Conservation (phyloP, 2,113 vertebrate genomes). For the Lynx canadensis region DNA sequence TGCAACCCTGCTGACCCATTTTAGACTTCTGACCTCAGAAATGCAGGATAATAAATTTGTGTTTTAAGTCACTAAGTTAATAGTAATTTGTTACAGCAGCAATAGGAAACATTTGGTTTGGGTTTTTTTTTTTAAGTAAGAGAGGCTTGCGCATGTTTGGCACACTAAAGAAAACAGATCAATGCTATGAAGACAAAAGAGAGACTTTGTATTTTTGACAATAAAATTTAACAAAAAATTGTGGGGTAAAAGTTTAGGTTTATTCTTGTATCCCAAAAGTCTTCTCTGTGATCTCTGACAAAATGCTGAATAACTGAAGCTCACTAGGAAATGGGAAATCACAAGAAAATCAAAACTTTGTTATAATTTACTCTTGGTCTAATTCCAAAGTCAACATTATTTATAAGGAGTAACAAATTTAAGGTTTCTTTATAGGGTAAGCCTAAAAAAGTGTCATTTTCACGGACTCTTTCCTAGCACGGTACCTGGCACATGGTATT, state of each 20-base stretch:
- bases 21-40: not conserved
- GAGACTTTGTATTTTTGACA: not conserved
- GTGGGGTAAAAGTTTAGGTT: not conserved
- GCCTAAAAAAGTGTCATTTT: conserved; percentile 15
- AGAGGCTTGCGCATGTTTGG: not conserved
- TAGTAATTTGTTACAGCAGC: not conserved
- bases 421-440: not conserved
- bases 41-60: not conserved
- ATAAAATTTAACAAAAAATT: not conserved
- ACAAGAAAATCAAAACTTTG: not conserved
- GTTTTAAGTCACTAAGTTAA: not conserved
- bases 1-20: not conserved
- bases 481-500: not conserved
- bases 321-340: not conserved
- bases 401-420: conserved; percentile 3
- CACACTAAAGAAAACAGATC: not conserved
- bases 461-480: conserved; percentile 9
- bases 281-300: not conserved
- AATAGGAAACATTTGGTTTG: not conserved
- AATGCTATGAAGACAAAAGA: not conserved
- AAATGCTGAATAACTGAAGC: not conserved
- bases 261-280: not conserved
- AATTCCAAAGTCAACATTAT: conserved; percentile 41
- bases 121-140: not conserved
- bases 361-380: conserved; percentile 7